Conservation (phyloP, 2,113 vertebrate genomes). For the Oenanthe melanoleuca region DNA sequence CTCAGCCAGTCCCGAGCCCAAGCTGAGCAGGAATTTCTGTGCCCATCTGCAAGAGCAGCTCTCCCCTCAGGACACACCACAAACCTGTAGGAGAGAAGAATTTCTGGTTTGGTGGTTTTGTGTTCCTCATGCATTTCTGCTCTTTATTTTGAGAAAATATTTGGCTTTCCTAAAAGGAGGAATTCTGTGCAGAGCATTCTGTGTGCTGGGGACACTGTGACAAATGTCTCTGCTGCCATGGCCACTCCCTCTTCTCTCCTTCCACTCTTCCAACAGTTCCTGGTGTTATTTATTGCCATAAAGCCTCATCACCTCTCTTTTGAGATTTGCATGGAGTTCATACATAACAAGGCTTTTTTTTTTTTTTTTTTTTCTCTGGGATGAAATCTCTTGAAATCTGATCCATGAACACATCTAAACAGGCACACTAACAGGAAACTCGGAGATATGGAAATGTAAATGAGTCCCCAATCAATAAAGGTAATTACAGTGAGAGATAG, state of each 20-base stretch:
- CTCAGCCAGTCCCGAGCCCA: neutral
- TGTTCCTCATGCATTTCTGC: neutral
- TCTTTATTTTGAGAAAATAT: neutral
- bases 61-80: neutral
- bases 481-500: conserved; percentile 65
- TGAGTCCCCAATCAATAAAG: conserved; percentile 66
- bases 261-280: rapidly evolving
- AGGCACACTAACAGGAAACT: conserved; percentile 53
- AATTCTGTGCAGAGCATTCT: neutral
- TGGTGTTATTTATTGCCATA: neutral
- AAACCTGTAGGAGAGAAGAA: neutral
- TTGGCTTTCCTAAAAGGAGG: neutral
- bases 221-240: neutral
- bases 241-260: neutral
- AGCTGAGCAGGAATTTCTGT: neutral
- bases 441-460: conserved; percentile 59
- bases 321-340: conserved; percentile 12
- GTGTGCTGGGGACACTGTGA: neutral
- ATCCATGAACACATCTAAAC: conserved; percentile 58
- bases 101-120: conserved; percentile 4
- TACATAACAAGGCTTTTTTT: neutral
- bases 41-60: neutral
- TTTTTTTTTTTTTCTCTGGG: neutral
- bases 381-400: conserved; percentile 52
- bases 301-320: neutral